These are phyloP conservation scores for Orchesella cincta DNA, from an alignment of 1,140 invertebrate genomes.

Conservation along the genomic window DNA sequence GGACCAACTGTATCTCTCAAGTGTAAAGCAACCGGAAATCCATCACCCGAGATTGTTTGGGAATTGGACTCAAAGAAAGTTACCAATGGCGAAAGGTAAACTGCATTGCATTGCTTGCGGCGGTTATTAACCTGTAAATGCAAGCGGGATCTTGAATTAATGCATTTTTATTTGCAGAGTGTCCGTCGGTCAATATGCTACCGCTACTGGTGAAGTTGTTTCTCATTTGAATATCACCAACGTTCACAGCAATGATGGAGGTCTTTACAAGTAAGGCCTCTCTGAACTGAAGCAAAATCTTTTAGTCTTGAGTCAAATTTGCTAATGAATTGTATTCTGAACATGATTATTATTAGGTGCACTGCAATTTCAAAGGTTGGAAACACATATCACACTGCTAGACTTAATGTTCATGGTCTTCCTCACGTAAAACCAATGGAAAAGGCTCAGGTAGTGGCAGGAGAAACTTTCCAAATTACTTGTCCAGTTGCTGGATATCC, in stretches of 20 bases:
- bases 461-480: slow-evolving; percentile 77
- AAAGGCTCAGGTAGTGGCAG: slow-evolving; percentile 91
- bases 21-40: slow-evolving; percentile 82
- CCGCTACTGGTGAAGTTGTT: slow-evolving; percentile 81
- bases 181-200: slow-evolving; percentile 84
- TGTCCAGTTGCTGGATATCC: slow-evolving; percentile 94
- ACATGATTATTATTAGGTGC: too few relatives aligned
- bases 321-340: neutral
- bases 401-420: slow-evolving; percentile 88
- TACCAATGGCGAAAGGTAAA: slow-evolving; percentile 72
- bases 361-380: slow-evolving; percentile 89
- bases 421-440: slow-evolving; percentile 88
- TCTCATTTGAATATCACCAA: slow-evolving; percentile 91
- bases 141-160: neutral
- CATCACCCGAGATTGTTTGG: slow-evolving; percentile 92
- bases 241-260: slow-evolving; percentile 89
- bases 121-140: too few relatives aligned
- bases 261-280: slow-evolving; percentile 70
- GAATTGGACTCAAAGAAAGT: slow-evolving; percentile 84
- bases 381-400: slow-evolving; percentile 77
- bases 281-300: neutral
- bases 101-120: too few relatives aligned
- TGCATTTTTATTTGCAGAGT: slow-evolving; percentile 55
- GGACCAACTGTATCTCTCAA: slow-evolving; percentile 81
- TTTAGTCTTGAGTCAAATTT: neutral